Conservation (phyloP, 2,113 vertebrate species). For the Corvus cornix region DNA sequence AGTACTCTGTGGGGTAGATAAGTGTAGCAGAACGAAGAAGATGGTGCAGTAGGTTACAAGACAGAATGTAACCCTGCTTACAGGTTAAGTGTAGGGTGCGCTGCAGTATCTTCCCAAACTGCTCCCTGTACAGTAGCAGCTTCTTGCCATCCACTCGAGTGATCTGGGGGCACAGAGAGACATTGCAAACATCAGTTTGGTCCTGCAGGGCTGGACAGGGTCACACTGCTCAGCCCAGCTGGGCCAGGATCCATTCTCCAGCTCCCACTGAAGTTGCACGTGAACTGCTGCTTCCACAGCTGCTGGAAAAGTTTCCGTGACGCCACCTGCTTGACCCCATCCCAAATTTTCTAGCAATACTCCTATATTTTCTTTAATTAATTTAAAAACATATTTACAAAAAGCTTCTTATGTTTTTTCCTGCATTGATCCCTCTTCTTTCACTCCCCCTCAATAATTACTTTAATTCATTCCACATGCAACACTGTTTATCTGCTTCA, state of each 20-base stretch:
- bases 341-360: background rate
- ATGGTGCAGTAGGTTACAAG: conserved; percentile 96
- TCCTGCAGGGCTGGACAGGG: background rate
- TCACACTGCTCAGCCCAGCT: background rate
- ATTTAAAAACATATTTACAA: background rate
- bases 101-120: conserved; percentile 92
- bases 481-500: background rate
- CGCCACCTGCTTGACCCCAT: background rate
- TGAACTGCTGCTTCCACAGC: background rate
- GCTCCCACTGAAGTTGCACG: background rate
- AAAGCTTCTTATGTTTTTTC: background rate
- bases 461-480: background rate
- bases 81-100: conserved; percentile 90
- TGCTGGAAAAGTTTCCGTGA: background rate
- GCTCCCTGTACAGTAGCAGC: conserved; percentile 87
- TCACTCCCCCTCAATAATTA: background rate
- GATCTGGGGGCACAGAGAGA: conserved; percentile 77
- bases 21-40: conserved; percentile 92
- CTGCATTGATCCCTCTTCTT: background rate
- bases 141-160: conserved; percentile 95
- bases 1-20: conserved; percentile 97
- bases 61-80: conserved; percentile 96
- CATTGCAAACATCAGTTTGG: background rate
- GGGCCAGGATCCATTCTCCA: background rate
- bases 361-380: accelerated